A percentile compares a stretch with the other conserved stretches of the same genome.
phyloP scores from a whole-genome alignment of 1,140 invertebrate species.

The Euura lappo region DNA sequence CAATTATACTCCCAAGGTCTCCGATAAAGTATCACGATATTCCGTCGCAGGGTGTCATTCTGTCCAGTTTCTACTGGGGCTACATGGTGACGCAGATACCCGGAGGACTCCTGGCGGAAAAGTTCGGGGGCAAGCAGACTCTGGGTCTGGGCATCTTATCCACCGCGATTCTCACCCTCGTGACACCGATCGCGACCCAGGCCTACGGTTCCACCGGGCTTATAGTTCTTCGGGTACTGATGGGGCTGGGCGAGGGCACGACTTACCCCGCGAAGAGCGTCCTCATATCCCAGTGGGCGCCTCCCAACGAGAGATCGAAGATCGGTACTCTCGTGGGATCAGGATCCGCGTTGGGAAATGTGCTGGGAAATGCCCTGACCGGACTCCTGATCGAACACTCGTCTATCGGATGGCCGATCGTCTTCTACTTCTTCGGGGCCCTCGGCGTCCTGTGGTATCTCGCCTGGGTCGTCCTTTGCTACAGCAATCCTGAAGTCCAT shows the following conservation, averaged over 20 bases:
- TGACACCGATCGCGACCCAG: slow-evolving; percentile 67
- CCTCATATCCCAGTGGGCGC: slow-evolving; percentile 77
- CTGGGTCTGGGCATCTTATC: slow-evolving; percentile 58
- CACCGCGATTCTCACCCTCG: slow-evolving; percentile 76
- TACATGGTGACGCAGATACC: slow-evolving; percentile 67
- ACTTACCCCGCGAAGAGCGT: slow-evolving; percentile 79
- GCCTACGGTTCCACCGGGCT: slow-evolving; percentile 40
- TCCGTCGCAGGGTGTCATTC: slow-evolving; percentile 24
- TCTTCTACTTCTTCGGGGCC: slow-evolving; percentile 37
- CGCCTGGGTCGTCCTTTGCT: slow-evolving; percentile 52
- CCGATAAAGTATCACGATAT: slow-evolving; percentile 50
- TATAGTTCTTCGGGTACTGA: slow-evolving; percentile 70
- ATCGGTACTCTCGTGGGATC: too few species aligned
- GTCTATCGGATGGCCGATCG: too few species aligned
- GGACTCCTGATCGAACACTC: too few species aligned
- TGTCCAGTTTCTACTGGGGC: slow-evolving; percentile 51
- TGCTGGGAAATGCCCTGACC: too few species aligned
- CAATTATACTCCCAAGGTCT: too few species aligned
- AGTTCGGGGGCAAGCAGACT: slow-evolving; percentile 20
- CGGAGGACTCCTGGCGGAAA: slow-evolving; percentile 72
- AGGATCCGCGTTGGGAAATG: too few species aligned
- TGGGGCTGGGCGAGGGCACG: slow-evolving; percentile 79
- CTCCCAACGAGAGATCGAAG: slow-evolving; percentile 66
- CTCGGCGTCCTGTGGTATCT: not conserved
- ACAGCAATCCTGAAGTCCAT: slow-evolving; percentile 66